Evolutionary conservation across 2,113 vertebrate genomes (phyloP).

Genomic region (Ptychochromis oligacanthus): DNA sequence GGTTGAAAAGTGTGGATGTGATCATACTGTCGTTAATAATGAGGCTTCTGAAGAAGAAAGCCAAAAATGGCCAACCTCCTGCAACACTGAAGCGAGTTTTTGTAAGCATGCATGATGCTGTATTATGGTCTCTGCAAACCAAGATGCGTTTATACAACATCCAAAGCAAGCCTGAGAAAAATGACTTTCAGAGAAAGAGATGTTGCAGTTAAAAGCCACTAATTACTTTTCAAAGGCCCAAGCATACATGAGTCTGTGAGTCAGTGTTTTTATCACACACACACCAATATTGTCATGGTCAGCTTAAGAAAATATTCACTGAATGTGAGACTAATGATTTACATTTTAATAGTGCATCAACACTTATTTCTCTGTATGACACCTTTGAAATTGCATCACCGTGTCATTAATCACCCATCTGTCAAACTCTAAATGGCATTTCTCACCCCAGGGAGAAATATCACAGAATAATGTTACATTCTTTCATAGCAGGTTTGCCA

Average conservation of each 20-base stretch:
- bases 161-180: background rate
- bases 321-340: constrained; percentile 22
- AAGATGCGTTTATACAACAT: background rate
- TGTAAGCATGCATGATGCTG: background rate
- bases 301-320: background rate
- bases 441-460: background rate
- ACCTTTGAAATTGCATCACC: constrained; percentile 7
- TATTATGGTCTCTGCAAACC: background rate
- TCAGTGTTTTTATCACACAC: background rate
- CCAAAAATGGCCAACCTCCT: background rate
- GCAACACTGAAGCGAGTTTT: background rate
- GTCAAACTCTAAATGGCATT: constrained; percentile 18
- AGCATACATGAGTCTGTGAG: background rate
- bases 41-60: background rate
- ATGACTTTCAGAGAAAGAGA: background rate
- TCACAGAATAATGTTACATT: background rate
- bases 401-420: constrained; percentile 38
- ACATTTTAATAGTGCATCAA: constrained; percentile 39
- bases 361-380: constrained; percentile 5
- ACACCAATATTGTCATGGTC: background rate
- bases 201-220: background rate
- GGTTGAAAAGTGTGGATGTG: background rate
- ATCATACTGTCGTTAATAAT: background rate
- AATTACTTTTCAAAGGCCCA: no score
- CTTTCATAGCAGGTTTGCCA: background rate